Evolutionary conservation across 2,888 invertebrate species (phyloP).

Genomic region (Agrenia bidenticulata): DNA sequence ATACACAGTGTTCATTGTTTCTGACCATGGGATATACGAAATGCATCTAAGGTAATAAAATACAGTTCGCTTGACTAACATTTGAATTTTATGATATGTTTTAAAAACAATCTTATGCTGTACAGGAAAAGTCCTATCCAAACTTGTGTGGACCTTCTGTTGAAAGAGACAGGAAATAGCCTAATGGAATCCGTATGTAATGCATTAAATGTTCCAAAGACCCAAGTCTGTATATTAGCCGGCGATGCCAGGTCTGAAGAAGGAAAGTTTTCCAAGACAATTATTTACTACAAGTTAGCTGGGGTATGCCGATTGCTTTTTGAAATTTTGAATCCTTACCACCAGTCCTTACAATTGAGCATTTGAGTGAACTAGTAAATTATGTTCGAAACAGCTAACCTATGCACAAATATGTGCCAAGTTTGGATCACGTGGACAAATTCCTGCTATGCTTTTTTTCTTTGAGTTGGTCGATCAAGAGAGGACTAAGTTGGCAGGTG

Average conservation of each 20-base stretch:
- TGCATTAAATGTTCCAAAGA: constrained; percentile 49
- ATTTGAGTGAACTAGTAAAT: too few species aligned
- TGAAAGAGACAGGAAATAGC: constrained; percentile 42
- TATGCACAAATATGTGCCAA: constrained; percentile 51
- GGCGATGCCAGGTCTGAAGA: constrained; percentile 50
- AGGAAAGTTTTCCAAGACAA: constrained; percentile 51
- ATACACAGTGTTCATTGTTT: constrained; percentile 48
- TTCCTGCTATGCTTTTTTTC: constrained; percentile 52
- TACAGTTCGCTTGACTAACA: too few species aligned
- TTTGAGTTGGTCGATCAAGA: constrained; percentile 51
- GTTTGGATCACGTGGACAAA: constrained; percentile 50
- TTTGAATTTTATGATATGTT: too few species aligned
- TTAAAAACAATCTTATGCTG: neutral
- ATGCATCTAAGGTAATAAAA: constrained; percentile 35
- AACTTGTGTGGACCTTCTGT: constrained; percentile 46
- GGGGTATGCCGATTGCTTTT: constrained; percentile 39
- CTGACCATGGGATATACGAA: constrained; percentile 45
- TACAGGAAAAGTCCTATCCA: constrained; percentile 45
- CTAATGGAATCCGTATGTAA: constrained; percentile 48
- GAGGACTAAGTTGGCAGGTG: constrained; percentile 47
- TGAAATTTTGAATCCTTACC: too few species aligned
- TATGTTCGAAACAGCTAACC: constrained; percentile 36
- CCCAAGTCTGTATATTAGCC: constrained; percentile 47
- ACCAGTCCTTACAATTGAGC: too few species aligned
- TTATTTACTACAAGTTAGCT: constrained; percentile 51